These are phyloP conservation scores for Balaenoptera acutorostrata DNA, from an alignment of 2,113 vertebrate genomes.

Conservation along the genomic window DNA sequence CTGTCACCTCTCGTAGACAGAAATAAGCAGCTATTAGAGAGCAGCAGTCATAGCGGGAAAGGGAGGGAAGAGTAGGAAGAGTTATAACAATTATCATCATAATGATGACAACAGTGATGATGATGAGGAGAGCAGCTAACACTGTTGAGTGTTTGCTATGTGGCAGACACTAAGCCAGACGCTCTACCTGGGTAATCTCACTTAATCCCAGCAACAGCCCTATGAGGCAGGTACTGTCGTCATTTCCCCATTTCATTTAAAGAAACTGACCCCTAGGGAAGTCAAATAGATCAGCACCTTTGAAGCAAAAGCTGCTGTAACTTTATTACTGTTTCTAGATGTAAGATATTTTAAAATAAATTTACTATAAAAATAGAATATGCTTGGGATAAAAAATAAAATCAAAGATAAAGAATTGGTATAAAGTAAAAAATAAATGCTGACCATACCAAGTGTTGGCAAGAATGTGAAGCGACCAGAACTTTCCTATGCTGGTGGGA, in stretches of 20 bases:
- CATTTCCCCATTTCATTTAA: background rate
- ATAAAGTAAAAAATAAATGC: background rate
- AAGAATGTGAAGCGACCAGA: background rate
- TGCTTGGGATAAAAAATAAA: background rate
- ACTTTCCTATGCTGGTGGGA: background rate
- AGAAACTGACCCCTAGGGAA: background rate
- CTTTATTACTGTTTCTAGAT: constrained; percentile 7
- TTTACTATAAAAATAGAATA: background rate
- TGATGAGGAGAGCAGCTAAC: background rate
- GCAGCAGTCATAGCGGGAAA: background rate
- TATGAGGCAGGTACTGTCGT: background rate
- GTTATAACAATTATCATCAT: background rate
- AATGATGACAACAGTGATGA: background rate
- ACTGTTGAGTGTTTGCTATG: background rate
- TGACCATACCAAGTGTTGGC: background rate
- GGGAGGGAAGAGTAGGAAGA: background rate
- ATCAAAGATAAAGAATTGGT: background rate
- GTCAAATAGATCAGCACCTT: background rate
- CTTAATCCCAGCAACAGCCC: background rate
- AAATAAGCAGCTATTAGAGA: background rate
- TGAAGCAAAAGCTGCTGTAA: background rate
- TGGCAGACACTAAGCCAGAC: background rate
- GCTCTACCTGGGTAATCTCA: background rate
- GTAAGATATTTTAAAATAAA: constrained; percentile 1
- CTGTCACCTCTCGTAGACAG: background rate